phyloP scores from a whole-genome alignment of 1,140 invertebrate genomes.

The Hyposmocoma kahamanoa region DNA sequence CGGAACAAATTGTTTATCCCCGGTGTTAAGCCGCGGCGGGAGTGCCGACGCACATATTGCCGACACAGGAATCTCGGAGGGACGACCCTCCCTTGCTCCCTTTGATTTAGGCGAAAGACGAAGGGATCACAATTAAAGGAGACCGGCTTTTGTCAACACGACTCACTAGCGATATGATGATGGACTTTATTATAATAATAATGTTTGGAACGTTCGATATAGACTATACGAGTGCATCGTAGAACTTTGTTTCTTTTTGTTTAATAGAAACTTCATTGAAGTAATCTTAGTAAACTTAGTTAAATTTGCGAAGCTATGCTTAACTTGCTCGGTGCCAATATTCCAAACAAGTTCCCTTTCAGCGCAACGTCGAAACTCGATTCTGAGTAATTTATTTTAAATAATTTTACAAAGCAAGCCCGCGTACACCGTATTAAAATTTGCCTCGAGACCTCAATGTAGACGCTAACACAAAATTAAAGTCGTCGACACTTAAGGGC shows the following conservation, averaged over 20 bases:
- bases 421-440: conserved; percentile 64
- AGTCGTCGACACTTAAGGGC: conserved; percentile 69
- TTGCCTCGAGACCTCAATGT: conserved; percentile 64
- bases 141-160: conserved; percentile 45
- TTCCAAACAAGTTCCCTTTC: conserved; percentile 42
- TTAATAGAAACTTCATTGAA: too few species aligned
- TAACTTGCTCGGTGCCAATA: conserved; percentile 40
- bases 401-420: conserved; percentile 55
- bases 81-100: conserved; percentile 14
- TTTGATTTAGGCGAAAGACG: too few species aligned
- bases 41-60: conserved; percentile 55
- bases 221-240: too few species aligned
- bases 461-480: conserved; percentile 72
- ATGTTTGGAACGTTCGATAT: conserved; percentile 7
- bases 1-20: conserved; percentile 65
- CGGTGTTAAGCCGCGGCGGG: conserved; percentile 44
- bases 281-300: too few species aligned
- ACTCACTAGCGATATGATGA: conserved; percentile 18
- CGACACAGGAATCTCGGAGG: conserved; percentile 13
- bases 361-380: conserved; percentile 45
- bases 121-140: conserved; percentile 54
- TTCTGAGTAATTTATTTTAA: conserved; percentile 63
- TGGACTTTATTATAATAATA: conserved; percentile 19
- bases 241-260: too few species aligned
- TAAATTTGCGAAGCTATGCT: too few species aligned